These are phyloP conservation scores for Podotricha telesiphe DNA, from an alignment of 2,888 invertebrate genomes.

Conservation along the genomic window DNA sequence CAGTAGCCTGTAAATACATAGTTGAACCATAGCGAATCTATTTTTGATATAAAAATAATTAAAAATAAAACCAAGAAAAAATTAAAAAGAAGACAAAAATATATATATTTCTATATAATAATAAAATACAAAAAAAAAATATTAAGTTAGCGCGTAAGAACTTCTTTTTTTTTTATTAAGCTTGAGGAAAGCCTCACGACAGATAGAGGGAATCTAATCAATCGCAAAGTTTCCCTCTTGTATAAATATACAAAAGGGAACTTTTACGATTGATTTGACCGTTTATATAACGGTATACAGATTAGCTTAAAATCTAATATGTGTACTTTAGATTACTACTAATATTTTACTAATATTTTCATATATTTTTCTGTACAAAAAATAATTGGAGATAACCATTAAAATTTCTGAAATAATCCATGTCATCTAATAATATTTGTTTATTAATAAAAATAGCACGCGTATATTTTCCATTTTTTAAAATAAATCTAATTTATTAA, in stretches of 20 bases:
- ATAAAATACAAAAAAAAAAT: background rate
- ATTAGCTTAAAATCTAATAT: too few relatives aligned
- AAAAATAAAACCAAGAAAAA: background rate
- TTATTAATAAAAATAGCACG: too few relatives aligned
- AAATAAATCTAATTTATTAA: too few relatives aligned
- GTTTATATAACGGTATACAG: too few relatives aligned
- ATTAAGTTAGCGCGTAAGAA: background rate
- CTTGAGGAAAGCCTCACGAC: background rate
- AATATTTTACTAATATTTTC: too few relatives aligned
- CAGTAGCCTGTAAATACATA: conserved; percentile 39
- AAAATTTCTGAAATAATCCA: background rate
- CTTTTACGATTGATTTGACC: too few relatives aligned
- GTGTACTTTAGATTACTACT: too few relatives aligned
- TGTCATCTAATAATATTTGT: too few relatives aligned
- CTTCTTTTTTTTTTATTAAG: background rate
- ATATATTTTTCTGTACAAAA: too few relatives aligned
- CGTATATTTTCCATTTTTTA: too few relatives aligned
- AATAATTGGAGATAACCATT: background rate
- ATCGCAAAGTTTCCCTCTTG: background rate
- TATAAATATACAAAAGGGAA: background rate
- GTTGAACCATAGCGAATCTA: background rate
- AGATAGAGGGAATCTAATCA: background rate
- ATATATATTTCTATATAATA: conserved; percentile 9
- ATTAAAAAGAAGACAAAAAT: background rate
- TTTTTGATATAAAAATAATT: conserved; percentile 4